Evolutionary conservation across 2,797 vertebrate species (phyloP).

Genomic region (Hydrolagus colliei): DNA sequence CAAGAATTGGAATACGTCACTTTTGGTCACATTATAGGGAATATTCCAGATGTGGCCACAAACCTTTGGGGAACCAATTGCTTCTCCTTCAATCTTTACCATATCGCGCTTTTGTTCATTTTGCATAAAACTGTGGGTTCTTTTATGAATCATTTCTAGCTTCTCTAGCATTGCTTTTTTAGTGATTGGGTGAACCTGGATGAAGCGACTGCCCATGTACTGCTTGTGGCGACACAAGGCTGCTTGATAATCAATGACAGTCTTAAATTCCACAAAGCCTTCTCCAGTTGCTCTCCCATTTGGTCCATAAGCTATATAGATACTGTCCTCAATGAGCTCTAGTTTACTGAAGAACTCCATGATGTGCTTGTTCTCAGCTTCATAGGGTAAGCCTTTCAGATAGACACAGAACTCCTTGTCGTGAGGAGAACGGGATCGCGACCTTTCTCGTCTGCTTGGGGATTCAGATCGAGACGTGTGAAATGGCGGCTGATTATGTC

Average conservation of each 20-base stretch:
- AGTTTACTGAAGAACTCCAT: conserved; percentile 96
- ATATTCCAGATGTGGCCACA: conserved; percentile 95
- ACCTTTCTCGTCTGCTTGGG: conserved; percentile 66
- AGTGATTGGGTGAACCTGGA: conserved; percentile 91
- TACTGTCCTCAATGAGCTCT: conserved; percentile 85
- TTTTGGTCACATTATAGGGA: conserved; percentile 89
- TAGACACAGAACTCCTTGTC: conserved; percentile 88
- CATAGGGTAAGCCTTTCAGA: conserved; percentile 93
- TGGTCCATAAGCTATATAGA: conserved; percentile 93
- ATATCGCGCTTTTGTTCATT: conserved; percentile 75
- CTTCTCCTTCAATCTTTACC: conserved; percentile 63
- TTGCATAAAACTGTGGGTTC: conserved; percentile 69
- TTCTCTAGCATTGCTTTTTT: conserved; percentile 95
- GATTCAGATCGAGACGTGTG: conserved; percentile 47
- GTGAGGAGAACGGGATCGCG: conserved; percentile 87
- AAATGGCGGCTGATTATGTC: conserved; percentile 57
- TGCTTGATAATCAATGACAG: conserved; percentile 83
- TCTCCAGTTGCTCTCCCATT: conserved; percentile 93
- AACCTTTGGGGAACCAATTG: conserved; percentile 57
- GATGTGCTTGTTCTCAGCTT: conserved; percentile 91
- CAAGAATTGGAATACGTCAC: conserved; percentile 86
- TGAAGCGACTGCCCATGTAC: conserved; percentile 95
- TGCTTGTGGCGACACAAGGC: conserved; percentile 93
- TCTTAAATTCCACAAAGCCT: conserved; percentile 91
- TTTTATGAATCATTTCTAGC: conserved; percentile 85